Percentiles rank a stretch among this genome's conserved stretches.
These are phyloP conservation scores for Girardia tigrina DNA, from an alignment of 2,888 invertebrate genomes.

Conservation along the genomic window DNA sequence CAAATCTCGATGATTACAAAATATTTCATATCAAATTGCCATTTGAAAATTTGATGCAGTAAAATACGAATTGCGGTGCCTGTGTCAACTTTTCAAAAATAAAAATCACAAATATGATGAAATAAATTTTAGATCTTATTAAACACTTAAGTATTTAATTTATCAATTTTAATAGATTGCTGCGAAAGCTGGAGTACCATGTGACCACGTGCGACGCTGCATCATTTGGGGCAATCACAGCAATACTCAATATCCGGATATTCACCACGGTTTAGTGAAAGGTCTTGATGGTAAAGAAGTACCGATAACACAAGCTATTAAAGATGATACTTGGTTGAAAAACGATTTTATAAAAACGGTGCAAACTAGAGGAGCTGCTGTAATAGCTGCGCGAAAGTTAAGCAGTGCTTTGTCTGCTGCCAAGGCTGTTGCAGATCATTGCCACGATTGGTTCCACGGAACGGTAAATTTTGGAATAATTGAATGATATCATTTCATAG, in stretches of 20 bases:
- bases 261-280: constrained; percentile 53
- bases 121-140: no score
- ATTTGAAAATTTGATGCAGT: no score
- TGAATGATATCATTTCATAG: no score
- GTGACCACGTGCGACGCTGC: constrained; percentile 29
- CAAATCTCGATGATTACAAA: no score
- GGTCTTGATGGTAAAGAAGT: constrained; percentile 40
- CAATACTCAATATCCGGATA: constrained; percentile 92
- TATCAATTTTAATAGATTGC: no score
- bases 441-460: constrained; percentile 87
- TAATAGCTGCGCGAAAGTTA: constrained; percentile 88
- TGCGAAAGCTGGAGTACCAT: constrained; percentile 36
- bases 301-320: constrained; percentile 51
- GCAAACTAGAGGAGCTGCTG: constrained; percentile 89
- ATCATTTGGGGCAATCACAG: constrained; percentile 99
- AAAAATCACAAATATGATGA: no score
- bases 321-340: constrained; percentile 65
- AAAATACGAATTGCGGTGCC: no score
- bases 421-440: constrained; percentile 92
- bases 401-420: constrained; percentile 97
- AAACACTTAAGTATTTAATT: no score
- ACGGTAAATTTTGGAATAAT: constrained; percentile 51
- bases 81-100: no score
- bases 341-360: constrained; percentile 71
- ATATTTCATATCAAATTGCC: no score